Conservation (phyloP, 2,113 vertebrate species). For the Macquaria ambigua region DNA sequence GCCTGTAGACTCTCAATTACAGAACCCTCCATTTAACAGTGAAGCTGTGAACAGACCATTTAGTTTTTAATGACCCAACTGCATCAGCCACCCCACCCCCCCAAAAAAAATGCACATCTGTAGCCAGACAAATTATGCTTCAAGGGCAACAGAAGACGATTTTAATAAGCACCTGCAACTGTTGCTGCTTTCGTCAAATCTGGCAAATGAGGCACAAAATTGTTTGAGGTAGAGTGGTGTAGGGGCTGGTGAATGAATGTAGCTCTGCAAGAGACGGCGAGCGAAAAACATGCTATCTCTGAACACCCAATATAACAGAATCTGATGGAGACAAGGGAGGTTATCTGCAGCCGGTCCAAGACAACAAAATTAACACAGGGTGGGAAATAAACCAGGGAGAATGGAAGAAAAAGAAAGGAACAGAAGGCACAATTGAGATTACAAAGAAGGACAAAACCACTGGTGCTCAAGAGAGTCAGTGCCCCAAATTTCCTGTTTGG, state of each 20-base stretch:
- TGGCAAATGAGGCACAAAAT: conserved; percentile 51
- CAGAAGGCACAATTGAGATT: not conserved
- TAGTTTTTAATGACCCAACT: conserved; percentile 41
- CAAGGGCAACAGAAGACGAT: conserved; percentile 31
- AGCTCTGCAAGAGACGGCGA: conserved; percentile 2
- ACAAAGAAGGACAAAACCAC: conserved; percentile 10
- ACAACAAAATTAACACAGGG: conserved; percentile 7
- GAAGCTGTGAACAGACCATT: conserved; percentile 42
- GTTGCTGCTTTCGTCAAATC: conserved; percentile 39
- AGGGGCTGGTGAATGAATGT: conserved; percentile 12
- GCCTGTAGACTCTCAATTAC: conserved; percentile 28
- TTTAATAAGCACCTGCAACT: conserved; percentile 54
- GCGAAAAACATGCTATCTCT: not conserved
- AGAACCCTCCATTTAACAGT: conserved; percentile 23
- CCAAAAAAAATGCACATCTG: conserved; percentile 35
- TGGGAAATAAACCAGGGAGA: conserved; percentile 19
- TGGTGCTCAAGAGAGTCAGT: not conserved
- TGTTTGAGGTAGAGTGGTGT: conserved; percentile 6
- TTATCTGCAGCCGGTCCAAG: conserved; percentile 15
- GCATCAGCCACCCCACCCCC: not conserved
- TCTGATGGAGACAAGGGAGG: not conserved
- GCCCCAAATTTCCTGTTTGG: not conserved
- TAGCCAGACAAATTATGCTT: conserved; percentile 26
- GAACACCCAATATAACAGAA: not conserved
- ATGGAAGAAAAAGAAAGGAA: not conserved